phyloP scores from a whole-genome alignment of 2,888 invertebrate species.

The Drosophila anceps region DNA sequence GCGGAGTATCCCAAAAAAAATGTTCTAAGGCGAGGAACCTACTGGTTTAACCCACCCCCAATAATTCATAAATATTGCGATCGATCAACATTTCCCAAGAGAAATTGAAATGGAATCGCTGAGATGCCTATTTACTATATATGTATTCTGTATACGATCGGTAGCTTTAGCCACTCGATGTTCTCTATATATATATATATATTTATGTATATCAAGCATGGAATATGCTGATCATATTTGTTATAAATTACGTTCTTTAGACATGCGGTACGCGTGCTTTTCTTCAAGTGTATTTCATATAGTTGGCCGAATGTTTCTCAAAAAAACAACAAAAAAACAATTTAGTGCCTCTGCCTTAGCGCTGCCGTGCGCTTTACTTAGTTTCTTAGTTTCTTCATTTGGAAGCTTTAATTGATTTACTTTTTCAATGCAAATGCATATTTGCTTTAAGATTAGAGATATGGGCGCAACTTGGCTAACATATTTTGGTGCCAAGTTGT shows the following conservation, averaged over 20 bases:
- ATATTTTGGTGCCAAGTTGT: slow-evolving; percentile 14
- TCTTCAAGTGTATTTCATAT: slow-evolving; percentile 2
- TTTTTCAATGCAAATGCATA: slow-evolving; percentile 32
- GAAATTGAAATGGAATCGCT: slow-evolving; percentile 22
- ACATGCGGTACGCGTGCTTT: slow-evolving; percentile 8
- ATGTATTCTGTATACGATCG: slow-evolving; percentile 5
- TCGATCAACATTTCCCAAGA: slow-evolving; percentile 32
- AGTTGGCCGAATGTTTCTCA: slow-evolving; percentile 4
- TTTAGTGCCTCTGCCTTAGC: slow-evolving; percentile 35
- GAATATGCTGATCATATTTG: slow-evolving; percentile 10
- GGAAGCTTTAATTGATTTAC: slow-evolving; percentile 56
- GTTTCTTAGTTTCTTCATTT: slow-evolving; percentile 23
- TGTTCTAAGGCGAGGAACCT: slow-evolving; percentile 20
- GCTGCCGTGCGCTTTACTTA: slow-evolving; percentile 31
- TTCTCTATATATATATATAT: slow-evolving; percentile 4
- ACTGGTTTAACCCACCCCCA: slow-evolving; percentile 30
- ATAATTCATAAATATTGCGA: slow-evolving; percentile 14
- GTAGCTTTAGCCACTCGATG: slow-evolving; percentile 1
- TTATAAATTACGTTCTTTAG: slow-evolving; percentile 1
- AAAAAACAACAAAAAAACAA: slow-evolving; percentile 34
- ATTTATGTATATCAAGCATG: slow-evolving; percentile 6
- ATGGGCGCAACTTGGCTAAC: slow-evolving; percentile 35
- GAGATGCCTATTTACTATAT: slow-evolving; percentile 21
- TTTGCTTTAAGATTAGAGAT: slow-evolving; percentile 20
- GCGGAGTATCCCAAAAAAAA: slow-evolving; percentile 17